Evolutionary conservation across 92 coral and sea anemone genomes (phyloP), one percentile per base, ranked within the genome.

Genomic region (Siderastrea siderea): DNA sequence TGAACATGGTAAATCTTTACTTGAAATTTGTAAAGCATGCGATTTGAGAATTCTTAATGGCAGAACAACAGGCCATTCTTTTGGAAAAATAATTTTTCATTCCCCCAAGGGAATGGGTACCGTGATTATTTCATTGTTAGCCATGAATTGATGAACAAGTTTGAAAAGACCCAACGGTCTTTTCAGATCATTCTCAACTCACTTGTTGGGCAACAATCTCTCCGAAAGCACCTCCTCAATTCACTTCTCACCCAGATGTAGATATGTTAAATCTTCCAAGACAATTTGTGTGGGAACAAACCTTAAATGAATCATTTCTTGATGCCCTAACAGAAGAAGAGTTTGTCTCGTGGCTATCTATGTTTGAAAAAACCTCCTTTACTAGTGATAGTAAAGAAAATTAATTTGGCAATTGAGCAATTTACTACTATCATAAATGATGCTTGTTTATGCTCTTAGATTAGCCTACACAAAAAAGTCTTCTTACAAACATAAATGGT

Each of bases 11-110:
- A 71, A 71, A 44, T 1, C 15, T 0, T 11, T 79, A 43, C 71
- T 79, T 3, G 73, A 79, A 38, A 62, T 79, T 4, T 79, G 84
- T 47, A 79, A 79, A 45, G 11, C 57, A 1, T 57, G 45, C 12
- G 79, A 83, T 26, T 45, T 83, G 13, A 68, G 69, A 83, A 83
- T 71, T 45, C 11, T 83, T 7, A 82, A 82, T 52, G 86, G 86
- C 16, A 82, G 86, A 67, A 44, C 63, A 4, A 17, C 14, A 7
- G 86, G 86, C 16, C 68, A 68, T 38, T 68, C 70, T 48, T 53
- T 82, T 1, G 86, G 86, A 9, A 82, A 38, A 70, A 59, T 55
- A 46, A 83, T 80, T 7, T 83, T 13, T 14, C 87, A 83, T 16
- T 52, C 62, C 1, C 46, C 63, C 11, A 17, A 74, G 17, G 78